Evolutionary conservation across 2,113 vertebrate genomes (phyloP).

Genomic region (Ginglymostoma cirratum): DNA sequence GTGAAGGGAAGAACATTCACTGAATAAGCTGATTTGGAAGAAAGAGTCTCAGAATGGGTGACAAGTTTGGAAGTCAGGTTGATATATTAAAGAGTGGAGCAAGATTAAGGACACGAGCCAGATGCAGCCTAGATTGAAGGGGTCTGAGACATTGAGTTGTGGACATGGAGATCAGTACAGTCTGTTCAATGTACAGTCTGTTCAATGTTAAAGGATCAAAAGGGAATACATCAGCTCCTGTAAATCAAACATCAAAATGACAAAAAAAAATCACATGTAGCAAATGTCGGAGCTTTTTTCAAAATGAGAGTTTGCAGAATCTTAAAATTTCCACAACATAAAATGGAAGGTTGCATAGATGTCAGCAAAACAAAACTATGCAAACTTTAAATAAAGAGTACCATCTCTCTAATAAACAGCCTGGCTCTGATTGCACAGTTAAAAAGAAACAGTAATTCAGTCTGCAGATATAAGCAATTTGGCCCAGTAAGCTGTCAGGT

Average conservation of each 20-base stretch:
- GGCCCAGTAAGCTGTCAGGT: background rate
- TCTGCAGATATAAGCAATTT: background rate
- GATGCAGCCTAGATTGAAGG: background rate
- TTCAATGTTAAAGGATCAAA: background rate
- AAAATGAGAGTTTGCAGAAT: no score
- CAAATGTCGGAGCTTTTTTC: background rate
- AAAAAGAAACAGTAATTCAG: background rate
- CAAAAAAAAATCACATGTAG: background rate
- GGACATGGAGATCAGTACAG: background rate
- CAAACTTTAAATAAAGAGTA: background rate
- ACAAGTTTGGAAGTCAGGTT: background rate
- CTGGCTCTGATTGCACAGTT: no score
- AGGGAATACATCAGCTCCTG: background rate
- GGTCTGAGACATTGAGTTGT: background rate
- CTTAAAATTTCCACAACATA: background rate
- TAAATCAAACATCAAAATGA: background rate
- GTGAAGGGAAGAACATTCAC: background rate
- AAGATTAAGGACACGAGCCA: background rate
- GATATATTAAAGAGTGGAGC: background rate
- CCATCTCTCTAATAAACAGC: background rate
- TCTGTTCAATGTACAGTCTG: background rate
- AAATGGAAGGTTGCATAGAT: background rate
- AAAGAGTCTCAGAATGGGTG: background rate
- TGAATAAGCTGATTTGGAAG: background rate
- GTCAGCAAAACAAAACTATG: background rate